Base-by-base conservation (phyloP, 2,113 vertebrate species). In the Equus przewalskii region DNA sequence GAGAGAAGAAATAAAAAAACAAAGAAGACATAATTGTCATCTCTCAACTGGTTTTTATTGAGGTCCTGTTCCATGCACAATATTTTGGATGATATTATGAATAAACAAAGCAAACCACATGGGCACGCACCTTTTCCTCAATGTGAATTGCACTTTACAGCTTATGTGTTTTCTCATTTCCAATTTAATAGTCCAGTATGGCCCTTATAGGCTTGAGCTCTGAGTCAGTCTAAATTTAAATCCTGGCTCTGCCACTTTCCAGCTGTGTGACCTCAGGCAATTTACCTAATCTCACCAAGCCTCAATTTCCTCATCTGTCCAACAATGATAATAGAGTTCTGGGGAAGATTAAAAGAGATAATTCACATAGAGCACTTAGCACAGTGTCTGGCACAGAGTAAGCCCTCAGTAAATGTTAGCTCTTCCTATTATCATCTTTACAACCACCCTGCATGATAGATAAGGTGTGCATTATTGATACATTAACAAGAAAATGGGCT, bases 301-400 rank as follows among this genome's bases (percentile, higher is more conserved):
- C 95, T 96, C 88, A 81, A 93, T 93, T 94, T 98, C 91, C 67
- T 91, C 81, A 95, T 96, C 93, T 89, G 89, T 93, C 79, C 73
- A 80, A 51, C 30, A 96, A 26, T 82, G 72, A 58, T 96, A 92
- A 97, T 64, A 56, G 72, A 69, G 78, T 96, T 85, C 81, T 81
- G 46, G 69, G 85, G 44, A 91, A 97, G 91, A 91, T 93, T 93
- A 88, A 96, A 94, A 73, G 70, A 89, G 81, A 93, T 88, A 93
- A 97, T 91, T 98, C 78, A 86, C 58, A 36, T 86, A 89, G 96
- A 95, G 62, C 64, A 86, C 58, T 85, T 94, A 95, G 51, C 78
- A 96, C 97, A 97, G 73, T 89, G 78, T 96, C 93, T 98, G 91
- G 89, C 89, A 96, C 82, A 64, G 81, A 96, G 36, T 70, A 93